phyloP scores from a whole-genome alignment of 1,140 invertebrate species.

The Musca vetustissima region DNA sequence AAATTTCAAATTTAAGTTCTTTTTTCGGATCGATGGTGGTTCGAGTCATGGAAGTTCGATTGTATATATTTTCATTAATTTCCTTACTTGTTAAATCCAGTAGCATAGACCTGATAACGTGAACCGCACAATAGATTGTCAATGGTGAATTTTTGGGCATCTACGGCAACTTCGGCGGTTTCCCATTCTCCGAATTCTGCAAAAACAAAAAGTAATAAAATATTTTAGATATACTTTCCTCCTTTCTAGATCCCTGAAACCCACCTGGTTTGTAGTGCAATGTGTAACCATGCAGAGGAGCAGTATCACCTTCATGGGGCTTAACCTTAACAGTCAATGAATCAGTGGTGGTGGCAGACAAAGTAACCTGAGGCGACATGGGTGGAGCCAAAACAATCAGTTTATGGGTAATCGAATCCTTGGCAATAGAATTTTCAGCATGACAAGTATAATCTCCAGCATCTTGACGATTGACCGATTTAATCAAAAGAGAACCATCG shows the following conservation, averaged over 20 bases:
- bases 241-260: background rate
- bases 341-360: conserved; percentile 82
- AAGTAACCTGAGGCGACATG: conserved; percentile 76
- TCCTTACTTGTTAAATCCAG: conserved; percentile 81
- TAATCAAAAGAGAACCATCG: conserved; percentile 88
- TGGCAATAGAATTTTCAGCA: conserved; percentile 90
- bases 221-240: background rate
- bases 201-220: background rate
- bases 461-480: conserved; percentile 84
- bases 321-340: conserved; percentile 78
- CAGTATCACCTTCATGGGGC: conserved; percentile 72
- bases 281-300: conserved; percentile 83
- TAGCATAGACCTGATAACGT: conserved; percentile 88
- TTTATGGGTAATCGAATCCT: conserved; percentile 87
- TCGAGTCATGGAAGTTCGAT: no score
- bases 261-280: conserved; percentile 80
- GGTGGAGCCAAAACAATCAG: conserved; percentile 85
- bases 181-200: conserved; percentile 89
- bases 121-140: conserved; percentile 88
- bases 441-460: conserved; percentile 89
- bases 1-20: conserved; percentile 22
- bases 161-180: conserved; percentile 71
- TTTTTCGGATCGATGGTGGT: background rate
- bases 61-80: background rate
- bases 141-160: conserved; percentile 79